Base-by-base conservation (phyloP, 2,888 invertebrate species). In the Chrysolina oricalcia region DNA sequence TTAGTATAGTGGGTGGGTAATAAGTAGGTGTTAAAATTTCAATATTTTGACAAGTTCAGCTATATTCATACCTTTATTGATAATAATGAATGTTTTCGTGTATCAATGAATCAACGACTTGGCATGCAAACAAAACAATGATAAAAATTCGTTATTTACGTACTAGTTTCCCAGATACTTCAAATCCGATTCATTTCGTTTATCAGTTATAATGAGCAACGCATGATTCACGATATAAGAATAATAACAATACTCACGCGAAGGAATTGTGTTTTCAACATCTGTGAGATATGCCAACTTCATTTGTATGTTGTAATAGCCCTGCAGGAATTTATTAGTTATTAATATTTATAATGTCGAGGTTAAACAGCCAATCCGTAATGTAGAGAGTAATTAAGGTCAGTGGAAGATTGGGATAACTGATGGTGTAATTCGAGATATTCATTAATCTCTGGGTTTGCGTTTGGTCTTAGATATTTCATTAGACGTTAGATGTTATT, bases 281-380 rank as follows among this genome's bases (percentile, higher is more conserved):
- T 59, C 59, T 59, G 59, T 27, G 27, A 27, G 27, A 59, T 23
- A 21, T 15, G 23, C 59, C 27, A 27, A 59, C 23, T 59, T 13
- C 59, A 59, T 59, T 59, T 27, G 27, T 59, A 59, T 27, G 23
- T 23, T 13, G 59, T 27, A 59, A 59, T 27, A 27, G 59, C 59
- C 23, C 59, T 59, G 59, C n/a, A 59, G 59, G 59, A 59, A 59
- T 59, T 59, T 59, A 23, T 59, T 27, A n/a, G 59, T 0, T 53
- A 59, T 59, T 59, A 59, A 59, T 59, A 59, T 59, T 59, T 59
- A 59, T 59, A 59, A 59, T 59, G 59, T 59, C 27, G 59, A 59
- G 59, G 59, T 23, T 15, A 59, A 59, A 27, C 27, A 23, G 23
- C 59, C 15, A 59, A 27, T 59, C 59, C 59, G 59, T 59, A 59